Percentiles rank a stretch among this genome's conserved stretches.
Evolutionary conservation across 2,797 vertebrate species (phyloP).

Genomic region (Prunella strophiata): DNA sequence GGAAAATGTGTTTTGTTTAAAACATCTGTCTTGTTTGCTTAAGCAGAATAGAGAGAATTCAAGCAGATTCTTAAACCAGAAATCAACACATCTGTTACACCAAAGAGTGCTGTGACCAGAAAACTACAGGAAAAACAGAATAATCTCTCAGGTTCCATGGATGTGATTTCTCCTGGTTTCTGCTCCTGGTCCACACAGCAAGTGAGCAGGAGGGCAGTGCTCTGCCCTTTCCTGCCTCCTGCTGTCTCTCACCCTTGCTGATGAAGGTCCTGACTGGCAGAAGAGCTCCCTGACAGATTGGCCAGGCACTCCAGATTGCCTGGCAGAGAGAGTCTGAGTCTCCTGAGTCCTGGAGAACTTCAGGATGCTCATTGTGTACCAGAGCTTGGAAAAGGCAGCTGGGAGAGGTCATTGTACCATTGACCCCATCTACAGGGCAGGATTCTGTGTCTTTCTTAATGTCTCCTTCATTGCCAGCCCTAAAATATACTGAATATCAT

Average conservation of each 20-base stretch:
- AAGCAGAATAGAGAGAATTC: neutral
- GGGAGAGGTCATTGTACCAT: rapidly evolving
- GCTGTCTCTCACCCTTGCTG: neutral
- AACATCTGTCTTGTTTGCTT: neutral
- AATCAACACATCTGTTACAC: neutral
- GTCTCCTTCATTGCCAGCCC: neutral
- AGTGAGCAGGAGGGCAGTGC: neutral
- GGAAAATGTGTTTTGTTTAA: neutral
- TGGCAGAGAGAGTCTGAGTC: neutral
- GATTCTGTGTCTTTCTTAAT: neutral
- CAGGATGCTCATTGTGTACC: neutral
- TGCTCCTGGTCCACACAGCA: neutral
- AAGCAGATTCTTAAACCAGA: neutral
- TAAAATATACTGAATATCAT: neutral
- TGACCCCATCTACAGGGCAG: neutral
- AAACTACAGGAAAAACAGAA: neutral
- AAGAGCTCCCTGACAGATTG: neutral
- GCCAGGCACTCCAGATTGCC: neutral
- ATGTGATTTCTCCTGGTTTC: neutral
- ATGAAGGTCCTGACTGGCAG: neutral
- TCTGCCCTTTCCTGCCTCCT: neutral
- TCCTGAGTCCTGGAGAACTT: neutral
- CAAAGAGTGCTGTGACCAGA: rapidly evolving
- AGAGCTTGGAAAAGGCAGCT: neutral
- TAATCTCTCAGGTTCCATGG: neutral